These are phyloP conservation scores for Cotesia vestalis DNA, from an alignment of 1,140 invertebrate genomes.

Conservation along the genomic window DNA sequence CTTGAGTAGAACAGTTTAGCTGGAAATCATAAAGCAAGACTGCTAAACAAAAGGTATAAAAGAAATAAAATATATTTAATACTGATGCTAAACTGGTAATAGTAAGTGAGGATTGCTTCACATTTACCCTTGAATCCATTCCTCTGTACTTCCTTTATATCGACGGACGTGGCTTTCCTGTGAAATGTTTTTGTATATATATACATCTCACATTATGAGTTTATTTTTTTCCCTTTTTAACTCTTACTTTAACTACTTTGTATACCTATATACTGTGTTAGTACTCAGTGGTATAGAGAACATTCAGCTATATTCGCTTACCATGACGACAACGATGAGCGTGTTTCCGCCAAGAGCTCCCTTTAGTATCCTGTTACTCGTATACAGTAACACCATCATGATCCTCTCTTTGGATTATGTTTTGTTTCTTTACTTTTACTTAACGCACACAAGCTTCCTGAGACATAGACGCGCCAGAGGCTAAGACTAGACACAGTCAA, in stretches of 20 bases:
- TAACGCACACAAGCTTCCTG: no score
- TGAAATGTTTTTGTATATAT: conserved; percentile 1
- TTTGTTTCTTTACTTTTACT: conserved; percentile 8
- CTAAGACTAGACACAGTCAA: no score
- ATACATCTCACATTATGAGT: conserved; percentile 1
- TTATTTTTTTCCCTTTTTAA: conserved; percentile 4
- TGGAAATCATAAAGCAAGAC: no score
- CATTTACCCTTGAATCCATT: conserved; percentile 11
- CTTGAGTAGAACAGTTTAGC: no score
- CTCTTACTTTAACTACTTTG: background rate
- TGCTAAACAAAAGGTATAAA: no score
- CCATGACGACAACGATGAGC: conserved; percentile 22
- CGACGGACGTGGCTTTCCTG: conserved; percentile 30
- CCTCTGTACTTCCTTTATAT: conserved; percentile 13
- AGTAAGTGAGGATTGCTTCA: background rate
- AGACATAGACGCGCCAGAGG: no score
- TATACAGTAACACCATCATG: conserved; percentile 19
- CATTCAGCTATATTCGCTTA: conserved; percentile 3
- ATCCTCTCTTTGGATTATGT: background rate
- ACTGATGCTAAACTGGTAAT: background rate
- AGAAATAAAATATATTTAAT: no score
- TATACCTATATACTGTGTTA: background rate
- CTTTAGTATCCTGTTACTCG: conserved; percentile 27
- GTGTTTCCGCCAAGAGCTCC: conserved; percentile 26
- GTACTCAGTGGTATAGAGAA: no score